A percentile compares a stretch with the other conserved stretches of the same genome.
phyloP scores from a whole-genome alignment of 2,113 vertebrate species.

The Tor tambroides region DNA sequence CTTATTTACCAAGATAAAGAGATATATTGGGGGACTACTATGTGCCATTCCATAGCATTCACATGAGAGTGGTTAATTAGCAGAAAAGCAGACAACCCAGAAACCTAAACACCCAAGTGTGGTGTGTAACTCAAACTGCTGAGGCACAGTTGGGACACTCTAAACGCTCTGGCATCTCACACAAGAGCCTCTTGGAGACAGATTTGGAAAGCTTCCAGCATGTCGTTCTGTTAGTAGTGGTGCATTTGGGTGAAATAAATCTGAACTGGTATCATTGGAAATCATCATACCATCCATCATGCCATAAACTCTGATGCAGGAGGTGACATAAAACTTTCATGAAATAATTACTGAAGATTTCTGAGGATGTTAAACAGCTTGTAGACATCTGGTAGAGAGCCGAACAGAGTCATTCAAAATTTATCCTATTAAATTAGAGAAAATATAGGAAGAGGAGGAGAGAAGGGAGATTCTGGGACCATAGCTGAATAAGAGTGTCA shows the following conservation, averaged over 20 bases:
- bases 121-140: slow-evolving; percentile 51
- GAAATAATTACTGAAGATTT: slow-evolving; percentile 99
- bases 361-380: slow-evolving; percentile 98
- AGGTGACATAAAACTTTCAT: slow-evolving; percentile 94
- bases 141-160: slow-evolving; percentile 65
- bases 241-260: slow-evolving; percentile 64
- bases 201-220: slow-evolving; percentile 63
- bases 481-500: slow-evolving; percentile 72
- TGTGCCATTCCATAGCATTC: background rate
- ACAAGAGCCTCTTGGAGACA: slow-evolving; percentile 31
- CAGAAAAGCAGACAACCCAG: background rate
- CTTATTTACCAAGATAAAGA: background rate
- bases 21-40: background rate
- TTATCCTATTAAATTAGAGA: slow-evolving; percentile 94
- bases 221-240: slow-evolving; percentile 38
- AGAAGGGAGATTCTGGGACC: background rate
- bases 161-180: slow-evolving; percentile 8
- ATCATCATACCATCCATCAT: slow-evolving; percentile 83
- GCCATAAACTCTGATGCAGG: slow-evolving; percentile 89
- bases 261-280: slow-evolving; percentile 65
- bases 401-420: slow-evolving; percentile 99
- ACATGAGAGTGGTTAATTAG: slow-evolving; percentile 1
- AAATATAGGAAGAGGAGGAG: slow-evolving; percentile 58
- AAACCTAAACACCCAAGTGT: slow-evolving; percentile 45
- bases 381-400: slow-evolving; percentile 98